These are phyloP conservation scores for Phaenicophaeus curvirostris DNA, from an alignment of 2,797 vertebrate species.

Conservation along the genomic window DNA sequence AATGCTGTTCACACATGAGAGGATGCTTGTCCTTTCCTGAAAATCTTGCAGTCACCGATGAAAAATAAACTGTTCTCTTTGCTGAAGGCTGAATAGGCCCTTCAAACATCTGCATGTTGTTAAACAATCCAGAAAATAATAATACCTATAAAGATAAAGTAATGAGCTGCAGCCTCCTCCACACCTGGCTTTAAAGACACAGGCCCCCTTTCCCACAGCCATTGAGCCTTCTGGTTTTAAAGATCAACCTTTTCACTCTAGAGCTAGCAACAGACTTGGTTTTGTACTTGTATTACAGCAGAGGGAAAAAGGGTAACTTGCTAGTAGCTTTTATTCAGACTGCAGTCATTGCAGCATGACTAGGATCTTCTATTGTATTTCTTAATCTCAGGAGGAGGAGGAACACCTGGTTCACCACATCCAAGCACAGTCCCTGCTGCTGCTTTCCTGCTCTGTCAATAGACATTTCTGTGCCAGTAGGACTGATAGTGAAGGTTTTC, in stretches of 20 bases:
- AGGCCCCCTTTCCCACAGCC: not conserved
- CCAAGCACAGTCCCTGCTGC: not conserved
- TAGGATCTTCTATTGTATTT: not conserved
- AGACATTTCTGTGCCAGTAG: not conserved
- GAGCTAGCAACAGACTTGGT: not conserved
- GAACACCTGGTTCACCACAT: not conserved
- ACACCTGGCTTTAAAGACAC: not conserved
- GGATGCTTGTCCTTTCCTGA: not conserved
- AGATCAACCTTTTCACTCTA: not conserved
- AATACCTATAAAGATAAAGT: conserved; percentile 10
- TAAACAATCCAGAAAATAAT: conserved; percentile 18
- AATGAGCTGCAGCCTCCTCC: conserved; percentile 13
- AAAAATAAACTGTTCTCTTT: not conserved
- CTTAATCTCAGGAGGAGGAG: not conserved
- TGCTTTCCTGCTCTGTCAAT: not conserved
- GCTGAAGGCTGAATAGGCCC: not conserved
- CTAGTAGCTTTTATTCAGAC: not conserved
- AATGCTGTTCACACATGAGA: not conserved
- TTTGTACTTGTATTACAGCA: not conserved
- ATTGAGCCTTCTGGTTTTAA: not conserved
- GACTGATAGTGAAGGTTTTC: not conserved
- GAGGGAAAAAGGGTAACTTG: not conserved
- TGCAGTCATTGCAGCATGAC: not conserved
- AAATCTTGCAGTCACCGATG: not conserved
- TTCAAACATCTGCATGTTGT: not conserved